Evolutionary conservation across 2,113 vertebrate genomes (phyloP), one percentile per base, ranked within the genome.

Genomic region (Ivindomyrus marchei): DNA sequence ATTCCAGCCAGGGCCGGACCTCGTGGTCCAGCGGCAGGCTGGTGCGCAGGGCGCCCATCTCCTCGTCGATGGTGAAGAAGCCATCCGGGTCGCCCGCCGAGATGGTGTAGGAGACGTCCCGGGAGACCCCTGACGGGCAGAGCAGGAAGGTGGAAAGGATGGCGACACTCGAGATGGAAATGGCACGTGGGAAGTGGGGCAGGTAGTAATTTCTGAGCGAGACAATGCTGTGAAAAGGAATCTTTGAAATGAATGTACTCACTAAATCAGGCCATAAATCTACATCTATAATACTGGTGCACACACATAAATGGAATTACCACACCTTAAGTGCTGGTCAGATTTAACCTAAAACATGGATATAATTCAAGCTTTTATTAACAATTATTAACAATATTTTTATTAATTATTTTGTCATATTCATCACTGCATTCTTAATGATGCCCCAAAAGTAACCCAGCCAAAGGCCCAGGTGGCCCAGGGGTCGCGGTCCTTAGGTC

Each of bases 81-180:
- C 98, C 97, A 0, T 96, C 96, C 2, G 98, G 98, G 89, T 99
- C 98, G 8, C 98, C 98, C 0, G 97, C 96, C 24, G 98, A 98
- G 62, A 99, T 95, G 80, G 97, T 95, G 89, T 99, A 98, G 24
- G 95, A 96, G 89, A 99, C 95, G 19, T 97, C 95, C 39, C 97
- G 97, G 1, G 93, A 92, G 6, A 93, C 95, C 90, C 96, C 98
- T 99, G 93, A 0, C 19, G 21, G 84, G 39, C 90, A 58, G 89
- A 89, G 19, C 62, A 84, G 87, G 39, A 90, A 15, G 88, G 4
- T 21, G n/a, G n/a, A 27, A 11, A 52, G 31, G 6, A 66, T 36
- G 36, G 15, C 21, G 2, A 21, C 47, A 36, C 17, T 89, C n/a
- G 8, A 80, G 24, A 24, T 15, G 36, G 24, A 19, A 50, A 10